These are phyloP conservation scores for Phaethornis superciliosus DNA, from an alignment of 2,113 vertebrate genomes.

Conservation along the genomic window DNA sequence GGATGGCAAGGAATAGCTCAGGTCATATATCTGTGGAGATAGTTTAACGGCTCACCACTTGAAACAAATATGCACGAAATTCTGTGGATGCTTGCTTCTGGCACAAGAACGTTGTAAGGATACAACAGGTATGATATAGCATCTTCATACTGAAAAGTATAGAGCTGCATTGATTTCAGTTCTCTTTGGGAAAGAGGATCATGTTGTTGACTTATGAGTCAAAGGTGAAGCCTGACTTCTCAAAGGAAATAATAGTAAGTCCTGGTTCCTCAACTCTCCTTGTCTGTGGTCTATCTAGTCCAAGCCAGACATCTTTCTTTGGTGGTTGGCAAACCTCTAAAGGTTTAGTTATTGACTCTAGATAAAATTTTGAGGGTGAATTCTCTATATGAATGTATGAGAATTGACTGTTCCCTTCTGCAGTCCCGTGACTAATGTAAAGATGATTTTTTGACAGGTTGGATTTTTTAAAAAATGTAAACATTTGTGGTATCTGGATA, in stretches of 20 bases:
- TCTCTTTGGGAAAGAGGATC: slow-evolving; percentile 30
- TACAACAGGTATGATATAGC: not conserved
- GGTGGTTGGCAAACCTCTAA: not conserved
- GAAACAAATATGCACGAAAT: slow-evolving; percentile 8
- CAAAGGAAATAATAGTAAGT: not conserved
- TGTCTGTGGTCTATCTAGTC: not conserved
- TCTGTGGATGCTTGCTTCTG: not conserved
- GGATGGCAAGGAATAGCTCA: not conserved
- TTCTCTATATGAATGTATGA: not conserved
- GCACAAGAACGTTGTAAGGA: not conserved
- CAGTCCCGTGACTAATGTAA: not conserved
- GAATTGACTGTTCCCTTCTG: not conserved
- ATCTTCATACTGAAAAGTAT: not conserved
- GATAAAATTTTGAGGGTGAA: not conserved
- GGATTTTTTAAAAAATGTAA: not conserved
- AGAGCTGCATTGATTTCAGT: not conserved
- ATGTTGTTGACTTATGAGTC: not conserved
- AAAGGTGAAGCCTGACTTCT: not conserved
- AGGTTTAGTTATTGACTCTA: not conserved
- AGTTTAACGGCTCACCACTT: not conserved
- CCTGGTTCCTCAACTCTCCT: not conserved
- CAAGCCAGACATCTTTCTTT: not conserved
- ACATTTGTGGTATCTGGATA: not conserved
- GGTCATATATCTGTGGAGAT: not conserved
- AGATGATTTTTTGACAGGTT: not conserved